A percentile compares a stretch with the other conserved stretches of the same genome.
Conservation (phyloP, 2,888 invertebrate genomes). For the Euplagia quadripunctaria region DNA sequence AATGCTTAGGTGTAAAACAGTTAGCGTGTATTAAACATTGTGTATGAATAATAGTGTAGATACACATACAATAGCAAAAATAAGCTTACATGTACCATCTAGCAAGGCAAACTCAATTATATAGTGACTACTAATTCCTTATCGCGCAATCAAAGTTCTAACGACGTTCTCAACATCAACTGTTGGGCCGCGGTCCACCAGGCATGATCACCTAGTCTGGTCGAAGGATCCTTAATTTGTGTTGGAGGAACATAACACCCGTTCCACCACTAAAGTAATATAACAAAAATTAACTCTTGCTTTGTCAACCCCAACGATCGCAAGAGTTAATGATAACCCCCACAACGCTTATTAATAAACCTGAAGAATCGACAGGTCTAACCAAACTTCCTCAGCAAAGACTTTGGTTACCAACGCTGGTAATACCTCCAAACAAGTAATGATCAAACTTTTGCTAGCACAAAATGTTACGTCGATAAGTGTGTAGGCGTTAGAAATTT, state of each 20-base stretch:
- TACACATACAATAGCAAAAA: neutral
- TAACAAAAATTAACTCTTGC: neutral
- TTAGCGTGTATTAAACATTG: neutral
- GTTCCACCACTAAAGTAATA: neutral
- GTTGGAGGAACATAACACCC: too few species aligned
- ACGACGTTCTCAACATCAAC: too few species aligned
- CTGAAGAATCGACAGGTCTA: neutral
- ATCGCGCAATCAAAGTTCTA: too few species aligned
- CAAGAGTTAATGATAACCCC: neutral
- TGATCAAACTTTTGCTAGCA: too few species aligned
- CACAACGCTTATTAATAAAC: neutral
- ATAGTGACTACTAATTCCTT: neutral
- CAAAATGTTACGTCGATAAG: too few species aligned
- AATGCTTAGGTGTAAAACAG: neutral
- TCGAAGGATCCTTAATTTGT: too few species aligned
- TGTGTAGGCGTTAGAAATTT: too few species aligned
- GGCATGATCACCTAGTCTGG: too few species aligned
- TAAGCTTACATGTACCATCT: neutral
- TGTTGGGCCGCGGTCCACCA: too few species aligned
- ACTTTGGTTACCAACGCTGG: too few species aligned
- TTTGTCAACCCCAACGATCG: too few species aligned
- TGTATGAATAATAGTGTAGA: neutral
- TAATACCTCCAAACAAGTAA: too few species aligned
- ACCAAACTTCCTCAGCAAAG: neutral
- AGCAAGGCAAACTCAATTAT: neutral